phyloP scores from a whole-genome alignment of 1,140 invertebrate species.

The Panulirus ornatus region DNA sequence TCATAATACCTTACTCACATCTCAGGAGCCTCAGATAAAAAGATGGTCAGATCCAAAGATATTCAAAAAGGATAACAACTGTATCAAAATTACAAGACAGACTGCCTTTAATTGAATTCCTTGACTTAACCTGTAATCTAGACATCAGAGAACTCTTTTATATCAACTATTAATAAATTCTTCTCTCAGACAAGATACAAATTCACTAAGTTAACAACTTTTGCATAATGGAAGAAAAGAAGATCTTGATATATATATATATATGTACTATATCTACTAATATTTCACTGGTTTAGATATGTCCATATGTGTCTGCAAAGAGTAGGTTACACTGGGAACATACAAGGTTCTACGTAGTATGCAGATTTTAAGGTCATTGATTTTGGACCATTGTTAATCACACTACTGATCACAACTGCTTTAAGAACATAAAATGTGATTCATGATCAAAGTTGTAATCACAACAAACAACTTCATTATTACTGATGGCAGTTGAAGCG shows the following conservation, averaged over 20 bases:
- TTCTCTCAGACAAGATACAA: neutral
- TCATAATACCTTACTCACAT: neutral
- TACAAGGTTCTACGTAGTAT: neutral
- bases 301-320: slow-evolving; percentile 17
- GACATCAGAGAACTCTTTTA: neutral
- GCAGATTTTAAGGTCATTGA: neutral
- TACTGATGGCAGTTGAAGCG: slow-evolving; percentile 58
- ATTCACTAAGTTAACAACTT: slow-evolving; percentile 2
- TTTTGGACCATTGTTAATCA: neutral
- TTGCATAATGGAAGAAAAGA: slow-evolving; percentile 22
- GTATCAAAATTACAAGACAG: slow-evolving; percentile 11
- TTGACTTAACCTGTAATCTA: neutral
- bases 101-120: neutral
- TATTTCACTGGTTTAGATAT: neutral
- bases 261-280: neutral
- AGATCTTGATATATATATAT: slow-evolving; percentile 1
- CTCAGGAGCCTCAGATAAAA: neutral
- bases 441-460: neutral
- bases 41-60: neutral
- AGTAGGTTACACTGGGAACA: neutral
- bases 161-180: neutral
- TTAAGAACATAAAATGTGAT: slow-evolving; percentile 24
- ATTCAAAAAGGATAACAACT: slow-evolving; percentile 1
- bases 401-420: neutral
- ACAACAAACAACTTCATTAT: neutral